Percentiles rank a stretch among this genome's conserved stretches.
Evolutionary conservation across 2,888 invertebrate species (phyloP).

Genomic region (Chirona hameri): DNA sequence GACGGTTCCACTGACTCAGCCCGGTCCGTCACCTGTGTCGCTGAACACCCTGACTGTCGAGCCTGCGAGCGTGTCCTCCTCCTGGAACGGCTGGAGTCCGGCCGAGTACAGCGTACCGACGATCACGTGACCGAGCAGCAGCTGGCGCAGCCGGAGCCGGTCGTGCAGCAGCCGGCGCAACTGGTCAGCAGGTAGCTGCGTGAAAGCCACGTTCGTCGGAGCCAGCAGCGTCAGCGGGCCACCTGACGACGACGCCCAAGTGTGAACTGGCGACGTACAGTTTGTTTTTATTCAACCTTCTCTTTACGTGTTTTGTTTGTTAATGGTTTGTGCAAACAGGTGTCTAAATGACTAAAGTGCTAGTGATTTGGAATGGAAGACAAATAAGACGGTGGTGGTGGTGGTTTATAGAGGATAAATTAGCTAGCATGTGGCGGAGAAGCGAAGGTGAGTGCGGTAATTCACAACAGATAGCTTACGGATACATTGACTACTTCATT

Average conservation of each 20-base stretch:
- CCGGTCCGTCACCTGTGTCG: neutral
- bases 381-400: no score
- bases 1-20: no score
- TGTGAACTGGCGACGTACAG: neutral
- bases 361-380: no score
- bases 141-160: slow-evolving; percentile 33
- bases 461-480: no score
- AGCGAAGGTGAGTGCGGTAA: no score
- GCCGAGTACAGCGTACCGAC: slow-evolving; percentile 37
- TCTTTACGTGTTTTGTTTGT: no score
- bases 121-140: slow-evolving; percentile 38
- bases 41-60: slow-evolving; percentile 33
- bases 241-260: slow-evolving; percentile 1
- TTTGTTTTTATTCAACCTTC: no score
- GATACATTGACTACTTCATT: no score
- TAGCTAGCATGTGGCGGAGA: no score
- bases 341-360: no score
- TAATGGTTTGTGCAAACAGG: no score
- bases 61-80: slow-evolving; percentile 35
- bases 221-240: slow-evolving; percentile 38
- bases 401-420: no score
- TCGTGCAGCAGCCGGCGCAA: slow-evolving; percentile 33
- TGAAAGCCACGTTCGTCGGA: slow-evolving; percentile 37
- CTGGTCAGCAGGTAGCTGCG: slow-evolving; percentile 31
- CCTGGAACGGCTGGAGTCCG: slow-evolving; percentile 37